phyloP scores from a whole-genome alignment of 2,888 invertebrate species.

The Luperina testacea region DNA sequence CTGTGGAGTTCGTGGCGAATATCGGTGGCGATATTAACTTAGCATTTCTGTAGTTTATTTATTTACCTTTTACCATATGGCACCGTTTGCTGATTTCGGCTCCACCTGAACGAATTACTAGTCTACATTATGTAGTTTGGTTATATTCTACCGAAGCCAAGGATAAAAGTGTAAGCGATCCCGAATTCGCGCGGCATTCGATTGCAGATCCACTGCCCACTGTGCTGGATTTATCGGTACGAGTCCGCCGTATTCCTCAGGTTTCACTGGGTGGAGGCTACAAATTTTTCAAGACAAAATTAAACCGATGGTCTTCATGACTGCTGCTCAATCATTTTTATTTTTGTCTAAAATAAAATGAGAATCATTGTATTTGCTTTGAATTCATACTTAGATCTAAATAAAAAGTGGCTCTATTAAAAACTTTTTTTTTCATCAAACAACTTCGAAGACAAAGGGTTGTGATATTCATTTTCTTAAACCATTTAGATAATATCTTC shows the following conservation, averaged over 20 bases:
- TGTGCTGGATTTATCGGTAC: constrained; percentile 30
- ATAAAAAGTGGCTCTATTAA: constrained; percentile 4
- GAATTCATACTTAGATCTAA: neutral
- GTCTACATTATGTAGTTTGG: constrained; percentile 15
- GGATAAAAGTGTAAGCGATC: constrained; percentile 28
- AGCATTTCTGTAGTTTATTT: constrained; percentile 10
- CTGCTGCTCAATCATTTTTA: neutral
- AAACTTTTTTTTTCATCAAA: constrained; percentile 22
- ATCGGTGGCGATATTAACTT: constrained; percentile 4
- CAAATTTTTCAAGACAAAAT: constrained; percentile 1
- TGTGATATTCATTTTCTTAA: constrained; percentile 37
- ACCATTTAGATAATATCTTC: constrained; percentile 55
- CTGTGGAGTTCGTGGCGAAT: neutral
- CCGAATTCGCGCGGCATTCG: constrained; percentile 22
- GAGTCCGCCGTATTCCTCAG: constrained; percentile 8
- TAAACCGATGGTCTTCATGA: neutral
- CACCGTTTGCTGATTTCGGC: constrained; percentile 4
- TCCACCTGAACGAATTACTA: constrained; percentile 3
- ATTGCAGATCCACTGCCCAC: constrained; percentile 11
- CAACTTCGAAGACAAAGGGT: constrained; percentile 39
- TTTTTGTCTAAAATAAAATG: neutral
- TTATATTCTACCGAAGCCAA: constrained; percentile 2
- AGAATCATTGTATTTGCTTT: neutral
- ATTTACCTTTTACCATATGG: neutral
- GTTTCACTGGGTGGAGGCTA: neutral